Evolutionary conservation across 2,113 vertebrate species (phyloP).

Genomic region (Sylvia atricapilla): DNA sequence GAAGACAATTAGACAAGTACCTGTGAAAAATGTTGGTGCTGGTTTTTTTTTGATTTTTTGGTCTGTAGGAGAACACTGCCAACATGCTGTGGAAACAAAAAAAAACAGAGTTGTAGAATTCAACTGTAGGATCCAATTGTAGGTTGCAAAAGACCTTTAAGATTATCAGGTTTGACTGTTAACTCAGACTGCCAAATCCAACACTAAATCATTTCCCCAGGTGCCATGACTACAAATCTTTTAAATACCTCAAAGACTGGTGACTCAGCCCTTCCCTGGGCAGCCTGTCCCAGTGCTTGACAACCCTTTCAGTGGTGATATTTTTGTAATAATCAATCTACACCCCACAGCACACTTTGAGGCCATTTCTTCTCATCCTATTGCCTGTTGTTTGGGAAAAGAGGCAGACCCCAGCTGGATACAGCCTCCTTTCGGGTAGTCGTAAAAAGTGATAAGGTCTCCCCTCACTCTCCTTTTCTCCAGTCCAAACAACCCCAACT

Average conservation of each 20-base stretch:
- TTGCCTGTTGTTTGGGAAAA: neutral
- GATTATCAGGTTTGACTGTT: neutral
- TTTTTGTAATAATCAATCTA: neutral
- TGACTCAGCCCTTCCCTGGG: neutral
- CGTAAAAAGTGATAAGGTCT: neutral
- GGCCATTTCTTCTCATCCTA: neutral
- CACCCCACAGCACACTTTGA: neutral
- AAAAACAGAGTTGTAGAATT: neutral
- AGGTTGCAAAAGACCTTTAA: neutral
- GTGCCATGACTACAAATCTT: neutral
- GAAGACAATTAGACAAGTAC: neutral
- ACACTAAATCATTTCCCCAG: neutral
- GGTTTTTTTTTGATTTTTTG: neutral
- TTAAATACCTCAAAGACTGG: neutral
- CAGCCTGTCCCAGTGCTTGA: neutral
- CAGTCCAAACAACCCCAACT: neutral
- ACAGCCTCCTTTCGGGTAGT: neutral
- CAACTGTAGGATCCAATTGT: neutral
- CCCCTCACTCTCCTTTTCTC: neutral
- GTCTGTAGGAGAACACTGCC: neutral
- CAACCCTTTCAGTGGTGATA: neutral
- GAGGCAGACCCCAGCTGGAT: fast-evolving
- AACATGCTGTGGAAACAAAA: neutral
- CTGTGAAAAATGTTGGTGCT: neutral
- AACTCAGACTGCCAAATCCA: neutral